Evolutionary conservation across 1,140 invertebrate species (phyloP), one percentile per base, ranked within the genome.

Genomic region (Zaprionus tsacasi): DNA sequence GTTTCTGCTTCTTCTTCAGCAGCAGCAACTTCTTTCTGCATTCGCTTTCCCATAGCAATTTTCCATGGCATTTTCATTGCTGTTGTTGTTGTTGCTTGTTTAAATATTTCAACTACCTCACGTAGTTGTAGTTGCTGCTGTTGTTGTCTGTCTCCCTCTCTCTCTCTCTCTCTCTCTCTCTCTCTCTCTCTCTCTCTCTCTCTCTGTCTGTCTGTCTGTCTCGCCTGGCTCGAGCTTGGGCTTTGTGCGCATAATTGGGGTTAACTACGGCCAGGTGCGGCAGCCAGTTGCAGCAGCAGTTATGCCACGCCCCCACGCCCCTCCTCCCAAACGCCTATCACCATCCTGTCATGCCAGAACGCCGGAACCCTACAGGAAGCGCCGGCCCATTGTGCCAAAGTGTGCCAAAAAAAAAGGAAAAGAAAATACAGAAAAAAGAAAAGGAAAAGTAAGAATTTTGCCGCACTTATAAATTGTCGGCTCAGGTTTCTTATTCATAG

Each of bases 201-300:
- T 30, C 27, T 30, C 1, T 30, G 27, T 0, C 43, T 60, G 57
- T 48, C 17, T 43, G 68, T 33, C 56, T 68, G 36, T 40, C 71
- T 63, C 25, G 48, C 48, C 35, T 43, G 67, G 70, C 40, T 45
- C n/a, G n/a, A 50, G 82, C 70, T 85, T 70, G 76, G 56, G 68
- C 72, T 89, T 85, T 88, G 75, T 89, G 72, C 72, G 66, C 76
- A 73, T 89, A 89, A 89, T 90, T 89, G 85, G 78, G 85, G 85
- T 89, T 89, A 89, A 89, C 85, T 89, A 69, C 78, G 73, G 66
- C 79, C 78, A 81, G 81, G 80, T 81, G 76, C 48, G 40, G 40
- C 30, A 35, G 30, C 30, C 55, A 57, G 55, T 35, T 57, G 30
- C 38, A 59, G 43, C 38, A 59, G 43, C 52, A 71, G 61, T 54